A percentile compares a stretch with the other conserved stretches of the same genome.
Evolutionary conservation across 2,888 invertebrate genomes (phyloP).

Genomic region (Phortica okadai): DNA sequence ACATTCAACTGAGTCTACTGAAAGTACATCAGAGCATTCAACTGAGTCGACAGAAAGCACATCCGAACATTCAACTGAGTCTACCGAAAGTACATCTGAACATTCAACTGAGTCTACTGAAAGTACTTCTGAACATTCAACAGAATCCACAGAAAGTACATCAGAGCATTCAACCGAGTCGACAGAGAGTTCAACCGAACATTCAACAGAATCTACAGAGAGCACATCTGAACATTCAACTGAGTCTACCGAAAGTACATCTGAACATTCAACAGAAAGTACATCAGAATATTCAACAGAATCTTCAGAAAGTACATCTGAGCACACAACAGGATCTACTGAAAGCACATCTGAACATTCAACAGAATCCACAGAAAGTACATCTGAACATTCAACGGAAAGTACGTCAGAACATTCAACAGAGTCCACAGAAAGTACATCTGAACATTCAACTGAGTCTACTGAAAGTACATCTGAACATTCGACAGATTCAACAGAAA

Average conservation of each 20-base stretch:
- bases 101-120: slow-evolving; percentile 26
- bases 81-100: slow-evolving; percentile 18
- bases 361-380: slow-evolving; percentile 39
- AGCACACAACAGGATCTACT: slow-evolving; percentile 30
- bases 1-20: background rate
- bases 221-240: slow-evolving; percentile 22
- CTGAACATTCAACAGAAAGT: background rate
- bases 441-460: background rate
- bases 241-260: background rate
- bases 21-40: slow-evolving; percentile 19
- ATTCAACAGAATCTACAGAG: background rate
- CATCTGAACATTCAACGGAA: slow-evolving; percentile 34
- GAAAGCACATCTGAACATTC: slow-evolving; percentile 40
- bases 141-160: slow-evolving; percentile 19
- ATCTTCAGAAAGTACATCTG: background rate
- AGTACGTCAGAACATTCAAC: slow-evolving; percentile 43
- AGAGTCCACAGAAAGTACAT: slow-evolving; percentile 1
- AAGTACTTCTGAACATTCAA: background rate
- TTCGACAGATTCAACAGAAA: slow-evolving; percentile 37
- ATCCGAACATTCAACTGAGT: background rate
- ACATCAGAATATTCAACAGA: background rate
- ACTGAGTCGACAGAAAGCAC: slow-evolving; percentile 29
- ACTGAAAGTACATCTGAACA: slow-evolving; percentile 31
- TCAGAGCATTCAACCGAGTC: slow-evolving; percentile 20
- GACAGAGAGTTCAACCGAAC: slow-evolving; percentile 11